Evolutionary conservation across 2,113 vertebrate species (phyloP), one percentile per base, ranked within the genome.

Genomic region (Paracanthobrama guichenoti): DNA sequence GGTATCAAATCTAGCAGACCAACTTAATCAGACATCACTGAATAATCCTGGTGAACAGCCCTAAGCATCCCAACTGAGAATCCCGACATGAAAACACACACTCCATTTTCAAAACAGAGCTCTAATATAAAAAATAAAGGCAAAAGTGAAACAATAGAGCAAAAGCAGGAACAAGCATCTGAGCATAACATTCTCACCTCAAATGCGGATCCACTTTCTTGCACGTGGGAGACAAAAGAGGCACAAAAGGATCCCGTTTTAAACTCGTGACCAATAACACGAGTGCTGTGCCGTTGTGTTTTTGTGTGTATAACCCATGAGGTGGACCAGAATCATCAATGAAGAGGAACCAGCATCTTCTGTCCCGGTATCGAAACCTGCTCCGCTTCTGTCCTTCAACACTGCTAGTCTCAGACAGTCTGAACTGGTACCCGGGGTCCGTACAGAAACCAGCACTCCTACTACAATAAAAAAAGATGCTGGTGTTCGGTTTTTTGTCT

Each of bases 131-230:
- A 18, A 53, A 42, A 77, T 16, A 66, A 76, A 48, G 9, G 46
- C 20, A 35, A 64, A 31, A 53, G n/a, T 44, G n/a, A 62, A 83
- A 81, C 81, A 87, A 88, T 39, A 76, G 86, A 85, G 84, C 72
- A 79, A 81, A 85, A 85, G 83, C 83, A 71, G 66, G 14, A 66
- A 28, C n/a, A n/a, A 20, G 20, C n/a, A 44, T 28, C 3, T 7
- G 13, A 20, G 12, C 11, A 75, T 71, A 39, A 64, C n/a, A 35
- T 10, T 24, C 86, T 84, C 72, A 89, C 88, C 86, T 87, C 73
- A 28, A 69, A 84, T 73, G 55, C 20, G 76, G 35, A 83, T 85
- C 81, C 88, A 87, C 86, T 89, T 81, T 87, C 76, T 79, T 71
- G 60, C 50, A 67, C 78, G 74, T 76, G 82, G 59, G 82, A 46